These are phyloP conservation scores for Galeruca laticollis DNA, from an alignment of 2,888 invertebrate genomes.

Conservation along the genomic window DNA sequence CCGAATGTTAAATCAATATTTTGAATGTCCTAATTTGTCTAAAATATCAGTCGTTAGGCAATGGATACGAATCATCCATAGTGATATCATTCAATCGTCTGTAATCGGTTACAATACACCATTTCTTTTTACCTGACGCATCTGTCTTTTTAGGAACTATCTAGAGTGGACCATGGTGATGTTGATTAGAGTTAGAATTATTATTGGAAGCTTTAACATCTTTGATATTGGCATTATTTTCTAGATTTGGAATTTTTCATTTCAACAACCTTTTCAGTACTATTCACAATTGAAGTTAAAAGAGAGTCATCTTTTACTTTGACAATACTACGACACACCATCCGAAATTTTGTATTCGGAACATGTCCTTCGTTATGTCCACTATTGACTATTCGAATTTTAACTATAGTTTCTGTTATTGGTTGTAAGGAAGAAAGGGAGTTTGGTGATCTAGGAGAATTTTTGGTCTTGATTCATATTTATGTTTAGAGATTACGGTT, in stretches of 20 bases:
- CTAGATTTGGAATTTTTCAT: too few relatives aligned
- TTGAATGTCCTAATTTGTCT: conserved; percentile 58
- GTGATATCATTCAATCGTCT: conserved; percentile 57
- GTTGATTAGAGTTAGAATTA: too few relatives aligned
- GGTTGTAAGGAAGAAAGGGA: too few relatives aligned
- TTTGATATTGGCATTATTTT: too few relatives aligned
- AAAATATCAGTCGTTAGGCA: conserved; percentile 60
- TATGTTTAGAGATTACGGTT: too few relatives aligned
- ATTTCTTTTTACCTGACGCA: conserved; percentile 40
- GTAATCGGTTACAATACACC: conserved; percentile 41
- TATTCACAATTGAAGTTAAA: not conserved
- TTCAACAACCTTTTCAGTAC: not conserved
- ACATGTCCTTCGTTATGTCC: too few relatives aligned
- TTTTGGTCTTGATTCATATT: too few relatives aligned
- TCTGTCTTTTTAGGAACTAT: conserved; percentile 57
- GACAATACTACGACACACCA: not conserved
- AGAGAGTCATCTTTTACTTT: not conserved
- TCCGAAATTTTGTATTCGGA: too few relatives aligned
- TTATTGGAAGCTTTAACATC: too few relatives aligned
- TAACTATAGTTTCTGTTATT: too few relatives aligned
- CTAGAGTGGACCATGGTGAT: not conserved
- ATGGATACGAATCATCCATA: conserved; percentile 57
- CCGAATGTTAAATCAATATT: conserved; percentile 62
- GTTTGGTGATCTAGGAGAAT: too few relatives aligned
- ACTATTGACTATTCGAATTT: too few relatives aligned